Evolutionary conservation across 2,888 invertebrate genomes (phyloP).

Genomic region (Theretra japonica): DNA sequence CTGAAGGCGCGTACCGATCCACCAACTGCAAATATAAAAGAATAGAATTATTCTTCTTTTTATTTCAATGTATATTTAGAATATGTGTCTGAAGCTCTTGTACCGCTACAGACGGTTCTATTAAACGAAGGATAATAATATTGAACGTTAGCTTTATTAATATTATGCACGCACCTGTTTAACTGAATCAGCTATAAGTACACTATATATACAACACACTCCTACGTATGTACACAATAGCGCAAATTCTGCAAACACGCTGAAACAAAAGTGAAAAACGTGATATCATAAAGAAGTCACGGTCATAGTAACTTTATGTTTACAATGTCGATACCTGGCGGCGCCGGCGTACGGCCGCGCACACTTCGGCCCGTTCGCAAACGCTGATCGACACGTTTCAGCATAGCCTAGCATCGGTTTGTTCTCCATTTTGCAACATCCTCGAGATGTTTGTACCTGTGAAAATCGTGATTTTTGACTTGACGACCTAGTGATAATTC

Average conservation of each 20-base stretch:
- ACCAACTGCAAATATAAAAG: conserved; percentile 66
- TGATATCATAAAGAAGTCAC: not conserved
- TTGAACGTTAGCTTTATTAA: not conserved
- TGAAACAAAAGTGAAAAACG: conserved; percentile 52
- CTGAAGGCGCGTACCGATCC: conserved; percentile 67
- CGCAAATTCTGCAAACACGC: conserved; percentile 85
- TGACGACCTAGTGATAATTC: conserved; percentile 19
- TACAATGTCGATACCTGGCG: conserved; percentile 72
- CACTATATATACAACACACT: conserved; percentile 90
- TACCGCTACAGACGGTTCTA: too few species aligned
- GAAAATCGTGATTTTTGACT: conserved; percentile 34
- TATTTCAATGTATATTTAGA: too few species aligned
- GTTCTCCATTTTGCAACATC: conserved; percentile 76
- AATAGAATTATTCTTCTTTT: too few species aligned
- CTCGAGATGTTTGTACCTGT: conserved; percentile 76
- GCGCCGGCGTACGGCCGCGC: conserved; percentile 73
- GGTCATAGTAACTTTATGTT: not conserved
- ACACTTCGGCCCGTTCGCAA: conserved; percentile 84
- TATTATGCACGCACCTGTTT: conserved; percentile 80
- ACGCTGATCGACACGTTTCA: conserved; percentile 86
- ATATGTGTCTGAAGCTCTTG: too few species aligned
- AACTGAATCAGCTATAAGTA: conserved; percentile 89
- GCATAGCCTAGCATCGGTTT: conserved; percentile 85
- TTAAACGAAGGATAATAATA: too few species aligned
- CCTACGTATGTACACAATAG: conserved; percentile 88